Evolutionary conservation across 1,140 invertebrate species (phyloP).

Genomic region (Aphelenchoides fujianensis): DNA sequence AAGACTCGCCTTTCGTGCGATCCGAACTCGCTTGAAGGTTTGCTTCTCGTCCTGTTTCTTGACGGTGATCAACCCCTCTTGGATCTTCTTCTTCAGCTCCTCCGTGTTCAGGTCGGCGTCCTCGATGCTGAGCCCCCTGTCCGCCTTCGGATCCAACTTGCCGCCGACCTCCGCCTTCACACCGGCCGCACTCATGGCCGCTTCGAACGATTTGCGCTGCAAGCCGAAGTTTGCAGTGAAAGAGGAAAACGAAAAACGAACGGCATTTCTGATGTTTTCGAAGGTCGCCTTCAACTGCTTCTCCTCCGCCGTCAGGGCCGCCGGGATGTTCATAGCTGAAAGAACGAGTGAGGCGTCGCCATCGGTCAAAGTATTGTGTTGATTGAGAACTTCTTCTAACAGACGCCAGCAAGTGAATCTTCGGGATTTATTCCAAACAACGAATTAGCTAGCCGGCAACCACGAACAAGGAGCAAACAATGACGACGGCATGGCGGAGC

Average conservation of each 20-base stretch:
- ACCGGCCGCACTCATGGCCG: background rate
- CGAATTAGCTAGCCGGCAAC: too few relatives aligned
- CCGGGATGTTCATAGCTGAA: conserved; percentile 21
- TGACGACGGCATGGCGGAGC: too few relatives aligned
- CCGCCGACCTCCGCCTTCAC: conserved; percentile 1
- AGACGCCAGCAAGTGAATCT: too few relatives aligned
- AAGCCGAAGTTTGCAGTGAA: too few relatives aligned
- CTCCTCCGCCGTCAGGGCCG: conserved; percentile 37
- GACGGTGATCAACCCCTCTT: conserved; percentile 23
- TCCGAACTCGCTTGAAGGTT: conserved; percentile 24
- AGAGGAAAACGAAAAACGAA: conserved; percentile 5
- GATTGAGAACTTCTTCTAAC: too few relatives aligned
- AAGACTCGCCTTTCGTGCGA: background rate
- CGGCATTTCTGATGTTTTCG: conserved; percentile 30
- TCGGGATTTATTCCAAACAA: too few relatives aligned
- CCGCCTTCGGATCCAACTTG: background rate
- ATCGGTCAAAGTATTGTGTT: too few relatives aligned
- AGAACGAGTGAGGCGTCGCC: too few relatives aligned
- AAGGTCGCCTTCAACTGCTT: conserved; percentile 36
- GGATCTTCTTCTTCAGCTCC: conserved; percentile 34
- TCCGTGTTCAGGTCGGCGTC: conserved; percentile 19
- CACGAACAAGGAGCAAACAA: too few relatives aligned
- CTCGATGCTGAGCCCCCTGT: conserved; percentile 17
- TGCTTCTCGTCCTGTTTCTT: conserved; percentile 34
- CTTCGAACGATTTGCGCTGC: conserved; percentile 5